Base-by-base conservation (phyloP, 2,797 vertebrate genomes). In the Chanos chanos region DNA sequence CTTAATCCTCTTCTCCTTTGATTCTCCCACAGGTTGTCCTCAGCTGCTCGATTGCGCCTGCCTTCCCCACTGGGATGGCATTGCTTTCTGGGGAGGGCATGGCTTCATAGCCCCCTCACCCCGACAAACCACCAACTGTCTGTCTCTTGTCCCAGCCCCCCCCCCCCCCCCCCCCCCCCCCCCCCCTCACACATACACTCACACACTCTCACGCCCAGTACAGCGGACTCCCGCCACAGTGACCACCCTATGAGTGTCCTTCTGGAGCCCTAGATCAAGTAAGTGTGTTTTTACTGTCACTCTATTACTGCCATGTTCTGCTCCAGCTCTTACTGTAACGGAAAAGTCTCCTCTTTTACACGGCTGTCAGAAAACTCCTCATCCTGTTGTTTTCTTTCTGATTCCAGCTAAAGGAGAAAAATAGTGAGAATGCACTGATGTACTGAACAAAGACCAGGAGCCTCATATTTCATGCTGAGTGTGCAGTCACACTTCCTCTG, bases 181-280 rank as follows among this genome's bases (percentile, higher is more conserved):
- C 54, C 45, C 52, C 49, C 56, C 60, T 13, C 65, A n/a, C n/a
- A n/a, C n/a, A n/a, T n/a, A n/a, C n/a, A n/a, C n/a, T n/a, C n/a
- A n/a, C n/a, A n/a, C n/a, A n/a, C 71, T 40, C 53, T 30, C 45
- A 18, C 48, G 50, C 18, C 13, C 69, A 43, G 48, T 24, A n/a
- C 59, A 36, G 56, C 62, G 53, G 64, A 70, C 43, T 27, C 51
- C 63, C 61, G 44, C 77, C 78, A 71, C 75, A 64, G 75, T 68
- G 76, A 52, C 81, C 71, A 51, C 76, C 85, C 78, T 86, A 89
- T 89, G 87, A 84, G 70, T 82, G 74, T 60, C 64, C 65, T 39
- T 68, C 77, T 74, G 75, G 72, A 85, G 72, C 78, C 80, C 62
- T 87, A 85, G 75, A 83, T 76, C 82, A 82, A 81, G 84, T 87